These are phyloP conservation scores for Porites cylindrica DNA, from an alignment of 92 coral and sea anemone species.

Conservation along the genomic window DNA sequence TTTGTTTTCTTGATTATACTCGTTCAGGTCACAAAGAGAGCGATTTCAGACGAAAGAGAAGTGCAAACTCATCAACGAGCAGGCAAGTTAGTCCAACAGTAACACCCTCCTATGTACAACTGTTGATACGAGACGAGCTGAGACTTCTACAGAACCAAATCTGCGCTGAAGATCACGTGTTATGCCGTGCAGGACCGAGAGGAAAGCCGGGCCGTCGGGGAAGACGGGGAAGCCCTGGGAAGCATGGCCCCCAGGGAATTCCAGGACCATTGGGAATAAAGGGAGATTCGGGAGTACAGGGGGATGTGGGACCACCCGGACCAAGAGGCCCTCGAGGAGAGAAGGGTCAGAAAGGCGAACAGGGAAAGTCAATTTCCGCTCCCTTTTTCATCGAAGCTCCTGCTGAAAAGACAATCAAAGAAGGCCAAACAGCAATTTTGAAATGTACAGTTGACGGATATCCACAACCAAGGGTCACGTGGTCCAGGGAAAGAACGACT, in stretches of 20 bases:
- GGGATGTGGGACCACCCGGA: constrained; percentile 59
- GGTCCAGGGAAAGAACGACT: constrained; percentile 49
- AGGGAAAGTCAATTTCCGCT: constrained; percentile 55
- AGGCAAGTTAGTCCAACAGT: background rate
- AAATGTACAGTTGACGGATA: constrained; percentile 57
- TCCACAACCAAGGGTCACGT: constrained; percentile 65
- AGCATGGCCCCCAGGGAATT: constrained; percentile 65
- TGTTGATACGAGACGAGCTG: constrained; percentile 15
- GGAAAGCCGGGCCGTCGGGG: constrained; percentile 55
- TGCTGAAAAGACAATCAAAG: constrained; percentile 44
- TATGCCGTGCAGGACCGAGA: constrained; percentile 48
- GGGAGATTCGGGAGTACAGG: constrained; percentile 48
- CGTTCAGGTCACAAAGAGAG: constrained; percentile 5
- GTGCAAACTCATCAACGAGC: background rate
- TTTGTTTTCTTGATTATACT: background rate
- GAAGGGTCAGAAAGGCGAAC: constrained; percentile 65
- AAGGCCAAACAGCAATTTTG: constrained; percentile 50
- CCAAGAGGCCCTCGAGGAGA: constrained; percentile 59
- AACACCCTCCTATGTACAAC: background rate
- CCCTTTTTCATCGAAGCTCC: constrained; percentile 53
- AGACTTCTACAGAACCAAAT: constrained; percentile 40
- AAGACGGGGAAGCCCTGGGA: constrained; percentile 49
- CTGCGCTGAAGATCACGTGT: constrained; percentile 46
- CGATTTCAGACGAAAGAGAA: background rate
- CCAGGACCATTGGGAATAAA: constrained; percentile 42